Evolutionary conservation across 2,888 invertebrate genomes (phyloP).

Genomic region (Nebria salina): DNA sequence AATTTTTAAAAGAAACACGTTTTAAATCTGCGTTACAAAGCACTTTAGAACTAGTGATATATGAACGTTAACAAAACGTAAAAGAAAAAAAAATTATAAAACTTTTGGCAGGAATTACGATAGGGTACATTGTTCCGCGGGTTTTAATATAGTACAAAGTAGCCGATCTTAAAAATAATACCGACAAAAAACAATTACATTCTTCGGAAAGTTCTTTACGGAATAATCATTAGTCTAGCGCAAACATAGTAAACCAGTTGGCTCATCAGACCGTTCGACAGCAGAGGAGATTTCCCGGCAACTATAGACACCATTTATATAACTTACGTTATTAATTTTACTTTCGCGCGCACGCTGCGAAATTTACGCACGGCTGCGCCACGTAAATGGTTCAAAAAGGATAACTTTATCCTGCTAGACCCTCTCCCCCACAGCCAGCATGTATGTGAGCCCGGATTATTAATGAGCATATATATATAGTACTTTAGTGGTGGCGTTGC

Average conservation of each 20-base stretch:
- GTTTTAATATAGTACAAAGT: not conserved
- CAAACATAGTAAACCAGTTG: not conserved
- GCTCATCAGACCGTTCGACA: not conserved
- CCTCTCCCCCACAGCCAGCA: not conserved
- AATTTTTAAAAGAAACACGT: not conserved
- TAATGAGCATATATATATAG: conserved; percentile 29
- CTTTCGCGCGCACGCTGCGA: conserved; percentile 27
- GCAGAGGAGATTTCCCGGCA: not conserved
- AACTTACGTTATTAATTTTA: conserved; percentile 42
- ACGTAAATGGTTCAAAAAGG: conserved; percentile 37
- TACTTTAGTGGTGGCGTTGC: conserved; percentile 17
- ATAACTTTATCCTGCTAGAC: conserved; percentile 26
- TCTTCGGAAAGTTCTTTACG: not conserved
- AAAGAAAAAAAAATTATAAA: not conserved
- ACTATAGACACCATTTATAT: conserved; percentile 3
- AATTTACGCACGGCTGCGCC: conserved; percentile 35
- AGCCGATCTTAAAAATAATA: not conserved
- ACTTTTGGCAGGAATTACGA: not conserved
- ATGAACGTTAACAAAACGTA: not conserved
- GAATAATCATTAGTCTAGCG: not conserved
- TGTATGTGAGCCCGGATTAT: conserved; percentile 27
- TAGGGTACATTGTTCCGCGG: not conserved
- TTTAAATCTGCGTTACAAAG: not conserved
- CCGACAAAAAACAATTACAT: not conserved
- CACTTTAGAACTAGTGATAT: not conserved